phyloP scores from a whole-genome alignment of 2,888 invertebrate genomes.

The Harmothoe impar region DNA sequence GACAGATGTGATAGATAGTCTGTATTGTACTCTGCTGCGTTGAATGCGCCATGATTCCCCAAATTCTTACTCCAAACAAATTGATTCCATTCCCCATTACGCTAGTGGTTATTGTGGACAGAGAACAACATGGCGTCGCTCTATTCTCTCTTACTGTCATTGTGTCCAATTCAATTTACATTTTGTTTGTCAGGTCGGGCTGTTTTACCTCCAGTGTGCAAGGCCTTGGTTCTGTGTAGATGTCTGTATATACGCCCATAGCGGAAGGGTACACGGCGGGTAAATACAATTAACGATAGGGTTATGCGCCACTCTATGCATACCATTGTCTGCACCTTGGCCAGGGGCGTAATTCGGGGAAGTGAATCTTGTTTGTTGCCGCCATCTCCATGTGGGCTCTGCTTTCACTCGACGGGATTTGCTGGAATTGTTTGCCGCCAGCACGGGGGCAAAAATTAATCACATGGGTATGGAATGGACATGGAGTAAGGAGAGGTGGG shows the following conservation, averaged over 20 bases:
- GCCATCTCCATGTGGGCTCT: neutral
- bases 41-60: neutral
- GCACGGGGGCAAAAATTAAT: neutral
- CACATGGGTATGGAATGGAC: neutral
- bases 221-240: neutral
- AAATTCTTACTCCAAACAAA: slow-evolving; percentile 18
- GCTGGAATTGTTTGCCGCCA: slow-evolving; percentile 2
- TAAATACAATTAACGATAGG: neutral
- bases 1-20: neutral
- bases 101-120: slow-evolving; percentile 16
- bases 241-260: neutral
- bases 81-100: slow-evolving; percentile 20
- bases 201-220: neutral
- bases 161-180: slow-evolving; percentile 30
- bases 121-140: neutral
- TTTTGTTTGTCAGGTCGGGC: neutral
- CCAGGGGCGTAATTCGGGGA: neutral
- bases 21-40: neutral
- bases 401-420: slow-evolving; percentile 14
- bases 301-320: slow-evolving; percentile 25
- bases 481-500: neutral
- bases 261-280: neutral
- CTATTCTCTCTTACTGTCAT: neutral
- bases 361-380: neutral
- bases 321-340: neutral